These are phyloP conservation scores for Rapana venosa DNA, from an alignment of 2,888 invertebrate genomes.

Conservation along the genomic window DNA sequence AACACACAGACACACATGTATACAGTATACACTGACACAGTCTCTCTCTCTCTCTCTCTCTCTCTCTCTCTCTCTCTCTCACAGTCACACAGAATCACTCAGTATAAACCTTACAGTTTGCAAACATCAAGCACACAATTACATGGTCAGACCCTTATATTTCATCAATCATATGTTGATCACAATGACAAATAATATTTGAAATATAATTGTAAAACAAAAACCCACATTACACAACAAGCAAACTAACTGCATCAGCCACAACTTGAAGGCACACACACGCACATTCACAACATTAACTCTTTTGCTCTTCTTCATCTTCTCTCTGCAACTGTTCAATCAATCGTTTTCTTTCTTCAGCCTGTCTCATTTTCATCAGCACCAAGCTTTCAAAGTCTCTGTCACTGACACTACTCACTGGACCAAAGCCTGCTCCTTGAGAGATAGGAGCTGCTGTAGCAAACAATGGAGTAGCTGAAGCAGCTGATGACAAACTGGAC, in stretches of 20 bases:
- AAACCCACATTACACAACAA: no score
- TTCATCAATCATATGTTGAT: no score
- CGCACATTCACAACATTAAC: not conserved
- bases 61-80: constrained; percentile 22
- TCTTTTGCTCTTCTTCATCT: constrained; percentile 57
- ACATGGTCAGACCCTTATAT: no score
- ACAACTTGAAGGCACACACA: not conserved
- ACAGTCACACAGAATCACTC: not conserved
- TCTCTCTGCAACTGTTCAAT: constrained; percentile 75
- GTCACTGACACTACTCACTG: not conserved
- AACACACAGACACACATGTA: constrained; percentile 10
- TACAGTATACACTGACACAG: not conserved
- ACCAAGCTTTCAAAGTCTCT: constrained; percentile 90
- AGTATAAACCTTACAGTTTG: no score
- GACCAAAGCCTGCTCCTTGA: not conserved
- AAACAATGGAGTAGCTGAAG: not conserved
- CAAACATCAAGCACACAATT: no score
- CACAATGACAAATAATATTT: no score
- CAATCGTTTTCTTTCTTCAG: constrained; percentile 87
- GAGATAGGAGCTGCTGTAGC: not conserved
- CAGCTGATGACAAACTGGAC: not conserved
- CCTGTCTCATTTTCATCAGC: constrained; percentile 88
- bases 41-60: constrained; percentile 7
- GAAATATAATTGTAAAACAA: no score
- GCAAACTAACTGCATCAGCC: no score